Evolutionary conservation across 2,888 invertebrate genomes (phyloP).

Genomic region (Phragmatobia fuliginosa): DNA sequence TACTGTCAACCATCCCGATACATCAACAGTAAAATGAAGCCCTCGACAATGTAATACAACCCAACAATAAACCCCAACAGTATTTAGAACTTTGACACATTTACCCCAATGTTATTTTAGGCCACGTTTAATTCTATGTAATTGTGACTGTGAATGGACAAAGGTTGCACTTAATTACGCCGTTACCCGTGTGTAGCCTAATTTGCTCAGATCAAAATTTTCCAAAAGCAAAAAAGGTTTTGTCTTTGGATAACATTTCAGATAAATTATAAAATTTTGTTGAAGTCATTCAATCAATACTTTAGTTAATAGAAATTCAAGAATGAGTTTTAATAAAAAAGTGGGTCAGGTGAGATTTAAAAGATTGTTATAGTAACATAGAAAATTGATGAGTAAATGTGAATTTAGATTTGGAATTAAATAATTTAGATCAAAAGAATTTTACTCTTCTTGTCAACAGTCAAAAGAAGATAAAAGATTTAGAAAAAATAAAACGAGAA

Average conservation of each 20-base stretch:
- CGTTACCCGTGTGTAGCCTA: conserved; percentile 33
- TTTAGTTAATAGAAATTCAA: conserved; percentile 37
- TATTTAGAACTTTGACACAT: conserved; percentile 58
- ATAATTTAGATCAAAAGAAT: conserved; percentile 26
- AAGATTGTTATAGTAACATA: conserved; percentile 35
- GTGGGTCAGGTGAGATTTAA: conserved; percentile 34
- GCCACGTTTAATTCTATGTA: conserved; percentile 61
- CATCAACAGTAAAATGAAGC: not conserved
- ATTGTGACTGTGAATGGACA: conserved; percentile 57
- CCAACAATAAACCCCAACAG: conserved; percentile 48
- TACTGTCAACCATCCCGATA: not conserved
- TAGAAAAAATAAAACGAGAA: conserved; percentile 8
- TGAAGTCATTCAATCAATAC: conserved; percentile 36
- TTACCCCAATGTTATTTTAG: conserved; percentile 67
- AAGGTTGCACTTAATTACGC: conserved; percentile 55
- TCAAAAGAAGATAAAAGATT: conserved; percentile 41
- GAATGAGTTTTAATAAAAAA: not conserved
- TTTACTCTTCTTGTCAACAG: conserved; percentile 36
- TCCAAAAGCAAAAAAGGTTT: conserved; percentile 25
- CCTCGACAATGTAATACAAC: conserved; percentile 32
- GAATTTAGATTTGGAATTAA: conserved; percentile 39
- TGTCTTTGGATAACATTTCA: conserved; percentile 38
- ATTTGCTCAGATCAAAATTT: conserved; percentile 36
- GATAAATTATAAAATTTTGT: conserved; percentile 33
- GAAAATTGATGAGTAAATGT: conserved; percentile 31